Conservation (phyloP, 1,140 invertebrate genomes). For the Hyposmocoma kahamanoa region DNA sequence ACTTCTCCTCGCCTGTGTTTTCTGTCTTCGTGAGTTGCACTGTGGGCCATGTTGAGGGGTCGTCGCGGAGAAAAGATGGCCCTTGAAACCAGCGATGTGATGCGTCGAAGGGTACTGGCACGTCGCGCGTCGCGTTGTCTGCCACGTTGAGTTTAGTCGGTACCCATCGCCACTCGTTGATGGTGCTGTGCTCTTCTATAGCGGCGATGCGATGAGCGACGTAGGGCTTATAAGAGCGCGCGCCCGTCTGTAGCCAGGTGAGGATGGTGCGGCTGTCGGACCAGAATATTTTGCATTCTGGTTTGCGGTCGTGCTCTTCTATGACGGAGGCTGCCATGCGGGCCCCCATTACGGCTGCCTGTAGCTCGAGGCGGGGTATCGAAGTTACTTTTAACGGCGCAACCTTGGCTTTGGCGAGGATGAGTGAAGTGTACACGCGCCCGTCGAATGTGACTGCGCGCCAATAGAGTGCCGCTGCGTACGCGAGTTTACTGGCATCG, state of each 20-base stretch:
- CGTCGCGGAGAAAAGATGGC: not conserved
- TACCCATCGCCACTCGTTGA: slow-evolving; percentile 2
- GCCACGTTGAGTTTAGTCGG: slow-evolving; percentile 3
- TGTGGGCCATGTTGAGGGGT: not conserved
- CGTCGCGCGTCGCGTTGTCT: slow-evolving; percentile 6
- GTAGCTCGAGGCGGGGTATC: not conserved
- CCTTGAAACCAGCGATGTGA: slow-evolving; percentile 3
- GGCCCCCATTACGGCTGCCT: not conserved
- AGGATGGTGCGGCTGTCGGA: not conserved
- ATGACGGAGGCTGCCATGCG: not conserved
- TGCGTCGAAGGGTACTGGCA: not conserved
- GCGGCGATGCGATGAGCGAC: not conserved
- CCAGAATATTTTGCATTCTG: not conserved
- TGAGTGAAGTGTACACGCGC: not conserved
- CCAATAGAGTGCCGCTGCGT: slow-evolving; percentile 9
- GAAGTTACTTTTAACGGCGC: not conserved
- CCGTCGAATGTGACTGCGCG: not conserved
- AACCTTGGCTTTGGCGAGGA: not conserved
- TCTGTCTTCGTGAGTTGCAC: not conserved
- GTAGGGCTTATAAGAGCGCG: not conserved
- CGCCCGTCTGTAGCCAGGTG: not conserved
- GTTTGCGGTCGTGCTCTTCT: not conserved
- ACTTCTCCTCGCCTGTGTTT: no score
- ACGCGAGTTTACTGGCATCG: slow-evolving; percentile 8
- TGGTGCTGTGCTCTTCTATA: not conserved